Evolutionary conservation across 1,140 invertebrate species (phyloP), one percentile per base, ranked within the genome.

Genomic region (Ceratitis capitata): DNA sequence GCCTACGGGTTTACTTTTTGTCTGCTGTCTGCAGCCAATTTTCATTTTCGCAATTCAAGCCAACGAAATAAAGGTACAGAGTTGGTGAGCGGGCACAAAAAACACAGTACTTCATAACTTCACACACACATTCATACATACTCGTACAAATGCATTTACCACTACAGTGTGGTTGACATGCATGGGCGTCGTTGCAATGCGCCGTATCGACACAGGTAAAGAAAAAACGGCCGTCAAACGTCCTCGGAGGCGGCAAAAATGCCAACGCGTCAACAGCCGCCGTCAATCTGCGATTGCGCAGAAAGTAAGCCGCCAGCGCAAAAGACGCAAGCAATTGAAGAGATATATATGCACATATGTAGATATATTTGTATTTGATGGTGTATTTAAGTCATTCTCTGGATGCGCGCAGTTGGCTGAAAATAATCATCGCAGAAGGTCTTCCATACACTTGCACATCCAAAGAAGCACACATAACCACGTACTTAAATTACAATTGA

Each of bases 221-320:
- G n/a, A 78, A 78, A 39, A 78, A 78, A 45, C 69, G 69, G 12
- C 69, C 69, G 39, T 78, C 69, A 78, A 78, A 78, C 69, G 69
- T 78, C 69, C 69, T 78, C 42, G 69, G n/a, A 78, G n/a, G 69
- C 69, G 69, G 39, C 69, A 78, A 78, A 45, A 78, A 78, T 19
- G 26, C 35, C 23, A n/a, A 9, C 39, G 16, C 39, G 39, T 23
- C 64, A 74, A 39, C 69, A 78, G n/a, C n/a, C n/a, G n/a, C n/a
- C n/a, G 19, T 78, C 69, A 78, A 45, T 78, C 69, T 10, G 14
- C 69, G n/a, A 10, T 47, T 47, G 69, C n/a, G 69, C 42, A 45
- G 69, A 45, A 74, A 74, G 39, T 42, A 10, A 23, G 32, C 7
- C 39, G 19, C 29, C 26, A 29, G 56, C 56, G 56, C n/a, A 53